Conservation (phyloP, 2,797 vertebrate genomes). For the Pelodytes ibericus region DNA sequence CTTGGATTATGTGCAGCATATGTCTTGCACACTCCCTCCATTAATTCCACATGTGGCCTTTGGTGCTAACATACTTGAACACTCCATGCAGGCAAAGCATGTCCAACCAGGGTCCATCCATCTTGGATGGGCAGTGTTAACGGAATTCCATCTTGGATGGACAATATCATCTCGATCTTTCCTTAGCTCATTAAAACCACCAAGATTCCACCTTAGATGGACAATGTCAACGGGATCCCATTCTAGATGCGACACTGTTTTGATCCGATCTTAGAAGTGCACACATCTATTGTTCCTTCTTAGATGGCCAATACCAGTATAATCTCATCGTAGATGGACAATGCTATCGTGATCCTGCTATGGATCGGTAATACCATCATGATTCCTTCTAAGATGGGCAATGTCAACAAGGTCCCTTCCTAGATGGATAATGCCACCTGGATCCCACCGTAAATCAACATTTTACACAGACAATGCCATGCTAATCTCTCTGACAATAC, state of each 20-base stretch:
- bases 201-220: neutral
- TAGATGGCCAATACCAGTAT: no score
- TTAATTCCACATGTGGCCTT: neutral
- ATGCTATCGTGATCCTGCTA: neutral
- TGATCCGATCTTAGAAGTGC: neutral
- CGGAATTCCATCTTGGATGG: neutral
- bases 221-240: neutral
- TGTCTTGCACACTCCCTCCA: neutral
- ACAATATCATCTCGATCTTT: neutral
- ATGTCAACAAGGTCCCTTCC: neutral
- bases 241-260: no score
- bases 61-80: neutral
- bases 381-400: neutral
- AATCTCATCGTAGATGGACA: neutral
- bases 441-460: no score
- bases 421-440: no score
- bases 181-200: no score
- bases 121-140: neutral
- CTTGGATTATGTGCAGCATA: neutral
- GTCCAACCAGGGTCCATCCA: neutral
- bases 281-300: neutral
- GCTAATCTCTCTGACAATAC: no score
- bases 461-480: no score
- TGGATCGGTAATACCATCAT: neutral
- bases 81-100: neutral